These are phyloP conservation scores for Standfussiana lucernea DNA, from an alignment of 2,888 invertebrate genomes.

Conservation along the genomic window DNA sequence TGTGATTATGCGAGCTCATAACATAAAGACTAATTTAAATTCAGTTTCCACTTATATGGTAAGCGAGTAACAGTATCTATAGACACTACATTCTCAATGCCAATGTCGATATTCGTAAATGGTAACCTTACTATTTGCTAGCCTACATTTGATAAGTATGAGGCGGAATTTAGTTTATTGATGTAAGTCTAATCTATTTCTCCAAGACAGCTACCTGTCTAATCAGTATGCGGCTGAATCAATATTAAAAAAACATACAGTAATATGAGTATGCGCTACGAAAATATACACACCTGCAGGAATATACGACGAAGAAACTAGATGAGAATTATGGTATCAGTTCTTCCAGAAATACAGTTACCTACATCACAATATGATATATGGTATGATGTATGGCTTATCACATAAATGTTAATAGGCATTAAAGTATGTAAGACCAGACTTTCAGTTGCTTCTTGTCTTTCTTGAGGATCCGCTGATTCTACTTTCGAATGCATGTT, in stretches of 20 bases:
- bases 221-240: constrained; percentile 39
- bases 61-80: constrained; percentile 39
- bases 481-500: not conserved
- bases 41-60: constrained; percentile 60
- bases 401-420: too few species aligned
- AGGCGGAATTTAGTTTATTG: constrained; percentile 15
- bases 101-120: constrained; percentile 48
- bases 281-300: constrained; percentile 31
- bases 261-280: constrained; percentile 4
- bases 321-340: not conserved
- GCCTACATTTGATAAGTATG: constrained; percentile 28
- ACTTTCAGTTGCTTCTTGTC: not conserved
- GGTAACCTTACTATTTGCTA: constrained; percentile 6
- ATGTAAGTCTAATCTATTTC: constrained; percentile 38
- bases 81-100: constrained; percentile 23
- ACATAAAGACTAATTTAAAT: constrained; percentile 59
- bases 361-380: too few species aligned
- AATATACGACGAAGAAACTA: not conserved
- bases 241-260: constrained; percentile 17
- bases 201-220: constrained; percentile 30
- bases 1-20: constrained; percentile 49
- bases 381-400: too few species aligned
- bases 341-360: not conserved
- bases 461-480: not conserved
- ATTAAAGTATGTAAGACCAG: not conserved